Base-by-base conservation (phyloP, 2,888 invertebrate genomes). In the Drosophila crucigera region DNA sequence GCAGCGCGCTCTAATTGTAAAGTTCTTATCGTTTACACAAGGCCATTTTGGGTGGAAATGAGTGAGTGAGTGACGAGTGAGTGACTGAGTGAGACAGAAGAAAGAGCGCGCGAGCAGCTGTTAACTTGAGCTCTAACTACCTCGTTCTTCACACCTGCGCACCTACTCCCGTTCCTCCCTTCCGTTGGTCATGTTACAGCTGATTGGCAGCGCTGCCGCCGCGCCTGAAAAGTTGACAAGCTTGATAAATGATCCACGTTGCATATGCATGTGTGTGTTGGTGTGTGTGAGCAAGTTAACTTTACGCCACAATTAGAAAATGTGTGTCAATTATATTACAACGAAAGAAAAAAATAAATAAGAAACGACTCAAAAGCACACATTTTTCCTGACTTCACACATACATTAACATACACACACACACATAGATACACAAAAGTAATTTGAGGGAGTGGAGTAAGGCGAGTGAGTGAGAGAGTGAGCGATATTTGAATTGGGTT, bases 261-360 rank as follows among this genome's bases (percentile, higher is more conserved):
- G 60, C 25, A 67, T 54, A 33, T 59, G 35, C 9, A 2, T 25
- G 19, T 28, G 22, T 43, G 28, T 58, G 19, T 25, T 7, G 14
- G 22, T 60, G 22, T 64, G n/a, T 64, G 43, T 33, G 53, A 59
- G 56, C 49, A 53, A 64, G 66, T 56, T 67, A 69, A 74, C 61
- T 78, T 78, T 60, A 77, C 72, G 80, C 73, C 80, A 86, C 84
- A 84, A 84, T 84, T 84, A 82, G 88, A 85, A 83, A 87, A 85
- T 84, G 84, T 85, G 85, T 85, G 84, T 85, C 84, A 85, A 87
- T 87, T 87, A 83, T 76, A 84, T 87, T 84, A 80, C 61, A 79
- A 54, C 54, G 30, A 61, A 35, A 37, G 52, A 68, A 68, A 70
- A 68, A 68, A 70, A 30, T 1, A 59, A 64, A 72, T 72, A 63